phyloP scores from a whole-genome alignment of 2,888 invertebrate genomes.

The Agrotis clavis region DNA sequence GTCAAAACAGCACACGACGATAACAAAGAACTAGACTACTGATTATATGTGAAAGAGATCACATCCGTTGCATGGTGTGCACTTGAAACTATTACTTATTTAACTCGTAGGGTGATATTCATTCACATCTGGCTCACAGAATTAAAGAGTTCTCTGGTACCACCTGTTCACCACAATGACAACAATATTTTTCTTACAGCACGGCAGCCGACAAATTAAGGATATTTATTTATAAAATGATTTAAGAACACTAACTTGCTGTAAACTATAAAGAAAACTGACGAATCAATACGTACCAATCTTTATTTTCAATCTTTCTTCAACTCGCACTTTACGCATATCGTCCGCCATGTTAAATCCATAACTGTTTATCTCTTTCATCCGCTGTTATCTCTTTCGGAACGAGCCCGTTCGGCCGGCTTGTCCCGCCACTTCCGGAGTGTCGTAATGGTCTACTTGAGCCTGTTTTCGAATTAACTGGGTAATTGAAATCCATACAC shows the following conservation, averaged over 20 bases:
- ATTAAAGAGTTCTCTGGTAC: constrained; percentile 76
- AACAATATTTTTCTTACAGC: constrained; percentile 75
- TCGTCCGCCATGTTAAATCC: constrained; percentile 98
- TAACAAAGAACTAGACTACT: constrained; percentile 81
- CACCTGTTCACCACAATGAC: constrained; percentile 89
- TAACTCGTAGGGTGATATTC: constrained; percentile 71
- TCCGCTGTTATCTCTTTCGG: constrained; percentile 91
- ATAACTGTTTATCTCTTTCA: constrained; percentile 93
- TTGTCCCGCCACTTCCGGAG: constrained; percentile 91
- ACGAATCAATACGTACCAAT: constrained; percentile 94
- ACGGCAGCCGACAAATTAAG: constrained; percentile 25
- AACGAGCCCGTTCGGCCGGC: constrained; percentile 90
- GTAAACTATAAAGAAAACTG: constrained; percentile 55
- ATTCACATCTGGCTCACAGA: constrained; percentile 77
- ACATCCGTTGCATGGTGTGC: constrained; percentile 57
- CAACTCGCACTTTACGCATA: constrained; percentile 97
- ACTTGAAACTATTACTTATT: constrained; percentile 54
- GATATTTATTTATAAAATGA: constrained; percentile 37
- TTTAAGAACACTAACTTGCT: constrained; percentile 40
- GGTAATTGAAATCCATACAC: constrained; percentile 75
- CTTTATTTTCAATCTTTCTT: constrained; percentile 98
- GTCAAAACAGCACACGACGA: constrained; percentile 84
- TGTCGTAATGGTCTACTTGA: constrained; percentile 90
- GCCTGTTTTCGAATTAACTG: constrained; percentile 80
- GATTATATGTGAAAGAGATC: constrained; percentile 59